Evolutionary conservation across 1,140 invertebrate species (phyloP), one percentile per base, ranked within the genome.

Genomic region (Thaumatotibia leucotreta): DNA sequence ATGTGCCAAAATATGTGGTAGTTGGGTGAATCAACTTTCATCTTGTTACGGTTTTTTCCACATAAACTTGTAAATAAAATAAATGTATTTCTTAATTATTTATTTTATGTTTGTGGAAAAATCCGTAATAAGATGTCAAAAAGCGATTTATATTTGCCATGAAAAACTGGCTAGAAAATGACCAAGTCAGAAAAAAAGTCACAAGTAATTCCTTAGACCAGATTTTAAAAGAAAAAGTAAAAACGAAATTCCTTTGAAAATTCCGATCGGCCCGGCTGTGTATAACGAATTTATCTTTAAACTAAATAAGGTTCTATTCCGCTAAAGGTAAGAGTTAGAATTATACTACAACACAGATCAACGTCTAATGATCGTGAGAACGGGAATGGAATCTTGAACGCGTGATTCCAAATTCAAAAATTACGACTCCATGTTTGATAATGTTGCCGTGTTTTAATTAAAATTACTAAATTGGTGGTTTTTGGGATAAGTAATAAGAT

Each of bases 341-440:
- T 45, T 11, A 45, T 20, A n/a, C 0, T 20, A 45, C 39, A 14
- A 45, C 24, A 62, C 35, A 22, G 62, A 61, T 68, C 39, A 65
- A 64, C 22, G 66, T 20, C 75, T 81, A 81, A 81, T 81, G 79
- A 79, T 75, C 79, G 79, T 81, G 79, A 66, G 79, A 81, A 79
- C 65, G 71, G 67, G 74, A 79, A 79, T 77, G 79, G 29, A 32
- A 33, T 62, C 23, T 27, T 58, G 24, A 58, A 58, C 17, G 61
- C 29, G 17, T 35, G 31, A 62, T 62, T 62, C 61, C 31, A 35
- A 62, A 33, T 62, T 62, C 61, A 35, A 62, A 62, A 4, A 45
- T 45, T 45, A 20, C 39, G 20, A 20, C 20, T 20, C 39, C 39
- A 45, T 45, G 61, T 62, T 33, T 62, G 24, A 62, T 62, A 62